These are phyloP conservation scores for Hyperoplus immaculatus DNA, from an alignment of 2,797 vertebrate species.

Conservation along the genomic window DNA sequence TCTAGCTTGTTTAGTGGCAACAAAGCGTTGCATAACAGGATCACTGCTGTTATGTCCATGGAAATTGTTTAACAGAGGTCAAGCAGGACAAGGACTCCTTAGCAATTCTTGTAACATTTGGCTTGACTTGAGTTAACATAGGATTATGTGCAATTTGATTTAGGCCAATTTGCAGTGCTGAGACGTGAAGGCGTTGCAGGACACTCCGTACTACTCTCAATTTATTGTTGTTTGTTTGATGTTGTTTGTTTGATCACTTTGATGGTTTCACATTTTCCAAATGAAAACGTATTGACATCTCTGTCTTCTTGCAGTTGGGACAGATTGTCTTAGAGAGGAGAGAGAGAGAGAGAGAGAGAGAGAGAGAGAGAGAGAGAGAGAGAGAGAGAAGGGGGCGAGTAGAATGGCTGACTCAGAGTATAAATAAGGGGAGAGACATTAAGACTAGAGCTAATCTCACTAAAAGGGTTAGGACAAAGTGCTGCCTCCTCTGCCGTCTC, in stretches of 20 bases:
- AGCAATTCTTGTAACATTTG: background rate
- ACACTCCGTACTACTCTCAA: background rate
- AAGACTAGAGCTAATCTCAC: slow-evolving; percentile 85
- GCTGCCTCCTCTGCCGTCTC: slow-evolving; percentile 60
- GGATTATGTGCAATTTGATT: background rate
- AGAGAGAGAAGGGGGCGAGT: slow-evolving; percentile 4
- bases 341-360: background rate
- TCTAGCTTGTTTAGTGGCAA: slow-evolving; percentile 25
- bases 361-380: too few relatives aligned
- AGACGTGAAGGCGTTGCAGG: background rate
- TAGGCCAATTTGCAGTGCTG: background rate
- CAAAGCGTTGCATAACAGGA: slow-evolving; percentile 19
- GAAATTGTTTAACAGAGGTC: slow-evolving; percentile 3
- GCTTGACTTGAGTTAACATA: background rate
- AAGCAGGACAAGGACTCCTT: background rate
- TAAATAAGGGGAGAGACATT: slow-evolving; percentile 83
- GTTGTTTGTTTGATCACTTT: slow-evolving; percentile 1
- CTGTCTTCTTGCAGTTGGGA: slow-evolving; percentile 46
- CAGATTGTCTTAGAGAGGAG: slow-evolving; percentile 30
- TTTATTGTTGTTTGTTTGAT: background rate
- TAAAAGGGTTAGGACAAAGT: slow-evolving; percentile 87
- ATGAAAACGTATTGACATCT: slow-evolving; percentile 36
- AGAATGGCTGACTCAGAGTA: slow-evolving; percentile 81
- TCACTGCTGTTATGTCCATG: slow-evolving; percentile 28
- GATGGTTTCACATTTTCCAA: slow-evolving; percentile 21